Percentiles rank a stretch among this genome's conserved stretches.
Evolutionary conservation across 2,888 invertebrate species (phyloP).

Genomic region (Brenthis daphne): DNA sequence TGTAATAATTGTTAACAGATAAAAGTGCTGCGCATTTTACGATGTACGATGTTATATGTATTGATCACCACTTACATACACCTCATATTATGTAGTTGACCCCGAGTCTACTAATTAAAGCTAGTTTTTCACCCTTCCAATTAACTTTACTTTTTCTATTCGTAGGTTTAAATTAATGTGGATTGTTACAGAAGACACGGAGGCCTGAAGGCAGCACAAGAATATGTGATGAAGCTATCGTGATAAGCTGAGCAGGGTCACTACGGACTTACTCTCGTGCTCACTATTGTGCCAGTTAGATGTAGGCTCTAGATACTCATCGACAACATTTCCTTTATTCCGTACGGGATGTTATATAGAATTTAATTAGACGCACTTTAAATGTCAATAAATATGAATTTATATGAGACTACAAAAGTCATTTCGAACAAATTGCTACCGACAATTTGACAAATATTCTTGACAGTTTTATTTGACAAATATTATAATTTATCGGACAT

Average conservation of each 20-base stretch:
- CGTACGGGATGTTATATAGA: slow-evolving; percentile 23
- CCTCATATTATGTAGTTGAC: too few species aligned
- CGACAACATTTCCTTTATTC: slow-evolving; percentile 20
- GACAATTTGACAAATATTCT: too few species aligned
- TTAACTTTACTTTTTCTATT: neutral
- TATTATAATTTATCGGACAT: too few species aligned
- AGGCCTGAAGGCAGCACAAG: slow-evolving; percentile 58
- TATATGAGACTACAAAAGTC: neutral
- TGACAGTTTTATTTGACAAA: too few species aligned
- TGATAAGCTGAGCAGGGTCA: slow-evolving; percentile 74
- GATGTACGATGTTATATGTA: too few species aligned
- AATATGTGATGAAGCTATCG: slow-evolving; percentile 49
- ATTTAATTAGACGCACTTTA: slow-evolving; percentile 16
- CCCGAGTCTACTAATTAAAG: too few species aligned
- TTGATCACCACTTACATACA: too few species aligned
- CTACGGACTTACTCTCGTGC: slow-evolving; percentile 66
- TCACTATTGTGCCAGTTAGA: slow-evolving; percentile 79
- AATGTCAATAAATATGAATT: neutral
- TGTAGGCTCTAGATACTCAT: slow-evolving; percentile 60
- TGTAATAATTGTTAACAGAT: too few species aligned
- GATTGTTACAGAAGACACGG: slow-evolving; percentile 64
- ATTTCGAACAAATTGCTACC: neutral
- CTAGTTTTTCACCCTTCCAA: too few species aligned
- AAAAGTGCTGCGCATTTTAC: too few species aligned
- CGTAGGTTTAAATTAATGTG: neutral